phyloP scores from a whole-genome alignment of 2,113 vertebrate species.

The Sisor rabdophorus region DNA sequence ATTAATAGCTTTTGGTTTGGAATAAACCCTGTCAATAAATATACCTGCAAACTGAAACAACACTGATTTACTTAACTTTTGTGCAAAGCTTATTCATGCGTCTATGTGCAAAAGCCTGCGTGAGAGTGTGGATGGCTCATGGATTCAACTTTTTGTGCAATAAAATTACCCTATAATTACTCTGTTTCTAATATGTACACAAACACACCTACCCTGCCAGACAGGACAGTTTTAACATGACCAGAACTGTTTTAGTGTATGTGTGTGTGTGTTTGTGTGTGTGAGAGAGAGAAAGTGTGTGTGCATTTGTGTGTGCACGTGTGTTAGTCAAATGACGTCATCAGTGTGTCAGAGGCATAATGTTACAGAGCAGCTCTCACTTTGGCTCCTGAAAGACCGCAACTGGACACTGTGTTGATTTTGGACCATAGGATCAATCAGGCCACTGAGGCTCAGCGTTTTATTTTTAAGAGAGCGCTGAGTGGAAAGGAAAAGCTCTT shows the following conservation, averaged over 20 bases:
- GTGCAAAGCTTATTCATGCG: background rate
- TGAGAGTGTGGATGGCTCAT: background rate
- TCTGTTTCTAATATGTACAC: constrained; percentile 16
- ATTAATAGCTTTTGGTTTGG: background rate
- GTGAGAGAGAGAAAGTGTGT: background rate
- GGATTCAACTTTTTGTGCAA: background rate
- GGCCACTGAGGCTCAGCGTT: constrained; percentile 26
- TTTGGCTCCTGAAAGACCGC: constrained; percentile 25
- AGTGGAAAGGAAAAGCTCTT: constrained; percentile 33
- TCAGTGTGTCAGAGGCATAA: background rate
- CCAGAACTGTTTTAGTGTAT: background rate
- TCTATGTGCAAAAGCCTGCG: background rate
- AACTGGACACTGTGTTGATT: constrained; percentile 36
- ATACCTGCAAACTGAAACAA: no score
- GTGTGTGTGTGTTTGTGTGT: background rate
- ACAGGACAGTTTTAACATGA: background rate
- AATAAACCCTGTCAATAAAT: background rate
- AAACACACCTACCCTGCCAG: constrained; percentile 1
- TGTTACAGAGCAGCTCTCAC: background rate
- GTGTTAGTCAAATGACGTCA: constrained; percentile 20
- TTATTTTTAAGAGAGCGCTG: constrained; percentile 22
- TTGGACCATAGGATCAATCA: constrained; percentile 32
- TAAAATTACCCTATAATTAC: background rate
- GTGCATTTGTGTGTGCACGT: background rate
- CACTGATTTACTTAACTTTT: background rate